Conservation (phyloP, 2,888 invertebrate species). For the Andrena dorsata region DNA sequence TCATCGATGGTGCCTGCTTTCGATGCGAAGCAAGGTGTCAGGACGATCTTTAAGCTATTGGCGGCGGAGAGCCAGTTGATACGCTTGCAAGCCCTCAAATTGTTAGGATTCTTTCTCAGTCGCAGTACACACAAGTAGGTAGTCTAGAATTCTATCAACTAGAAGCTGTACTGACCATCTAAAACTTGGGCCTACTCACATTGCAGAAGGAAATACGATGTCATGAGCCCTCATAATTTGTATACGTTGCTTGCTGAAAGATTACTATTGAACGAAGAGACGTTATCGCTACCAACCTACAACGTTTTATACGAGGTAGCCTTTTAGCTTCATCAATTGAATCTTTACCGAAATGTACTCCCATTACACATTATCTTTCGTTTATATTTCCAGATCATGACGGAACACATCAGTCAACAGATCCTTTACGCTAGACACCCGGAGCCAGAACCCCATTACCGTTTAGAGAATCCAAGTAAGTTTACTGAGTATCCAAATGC, state of each 20-base stretch:
- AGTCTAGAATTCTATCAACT: background rate
- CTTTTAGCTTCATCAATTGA: background rate
- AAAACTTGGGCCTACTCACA: slow-evolving; percentile 40
- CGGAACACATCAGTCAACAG: slow-evolving; percentile 98
- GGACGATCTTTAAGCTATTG: slow-evolving; percentile 98
- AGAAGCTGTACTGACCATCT: background rate
- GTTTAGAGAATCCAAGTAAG: slow-evolving; percentile 98
- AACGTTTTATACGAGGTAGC: slow-evolving; percentile 97
- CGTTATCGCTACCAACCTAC: slow-evolving; percentile 97
- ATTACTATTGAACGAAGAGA: slow-evolving; percentile 94
- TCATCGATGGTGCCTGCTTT: slow-evolving; percentile 99
- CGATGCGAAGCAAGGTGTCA: slow-evolving; percentile 98
- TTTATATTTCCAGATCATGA: slow-evolving; percentile 90
- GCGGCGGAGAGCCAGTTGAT: slow-evolving; percentile 98
- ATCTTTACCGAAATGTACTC: background rate
- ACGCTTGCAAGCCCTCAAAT: slow-evolving; percentile 97
- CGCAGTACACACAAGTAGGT: slow-evolving; percentile 98
- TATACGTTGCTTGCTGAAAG: slow-evolving; percentile 98
- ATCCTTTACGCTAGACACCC: slow-evolving; percentile 97
- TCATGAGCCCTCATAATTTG: slow-evolving; percentile 99
- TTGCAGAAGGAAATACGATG: slow-evolving; percentile 97
- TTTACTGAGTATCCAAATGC: slow-evolving; percentile 62
- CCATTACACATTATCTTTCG: slow-evolving; percentile 3
- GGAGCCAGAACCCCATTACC: slow-evolving; percentile 97
- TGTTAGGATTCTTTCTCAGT: slow-evolving; percentile 98